Conservation (phyloP, 2,888 invertebrate species). For the Hanleya hanleyi region DNA sequence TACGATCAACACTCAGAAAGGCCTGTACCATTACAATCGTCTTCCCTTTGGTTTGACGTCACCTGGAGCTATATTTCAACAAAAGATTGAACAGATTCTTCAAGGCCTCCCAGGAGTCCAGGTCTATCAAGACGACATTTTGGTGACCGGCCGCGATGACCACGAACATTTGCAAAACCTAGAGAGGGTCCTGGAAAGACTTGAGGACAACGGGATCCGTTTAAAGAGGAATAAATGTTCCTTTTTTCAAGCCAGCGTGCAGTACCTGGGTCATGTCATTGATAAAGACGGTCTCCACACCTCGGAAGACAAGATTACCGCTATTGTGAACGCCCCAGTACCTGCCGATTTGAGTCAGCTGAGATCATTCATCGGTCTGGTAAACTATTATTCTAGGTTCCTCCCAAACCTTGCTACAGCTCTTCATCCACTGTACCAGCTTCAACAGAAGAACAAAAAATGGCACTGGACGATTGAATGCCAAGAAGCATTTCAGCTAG, state of each 20-base stretch:
- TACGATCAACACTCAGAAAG: constrained; percentile 23
- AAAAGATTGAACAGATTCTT: constrained; percentile 23
- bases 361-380: neutral
- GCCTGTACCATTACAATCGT: constrained; percentile 22
- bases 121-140: neutral
- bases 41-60: constrained; percentile 5
- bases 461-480: constrained; percentile 30
- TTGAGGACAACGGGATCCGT: neutral
- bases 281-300: neutral
- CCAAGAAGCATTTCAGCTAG: constrained; percentile 34
- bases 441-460: constrained; percentile 21
- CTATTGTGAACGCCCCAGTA: constrained; percentile 2
- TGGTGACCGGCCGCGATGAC: neutral
- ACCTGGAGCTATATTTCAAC: constrained; percentile 23
- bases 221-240: neutral
- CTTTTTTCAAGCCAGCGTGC: neutral
- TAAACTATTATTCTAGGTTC: constrained; percentile 13
- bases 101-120: constrained; percentile 1
- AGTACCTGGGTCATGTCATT: neutral
- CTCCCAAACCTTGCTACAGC: constrained; percentile 11
- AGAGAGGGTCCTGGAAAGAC: neutral
- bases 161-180: neutral
- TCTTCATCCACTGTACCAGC: constrained; percentile 18
- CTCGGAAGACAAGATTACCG: neutral
- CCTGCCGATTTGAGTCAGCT: neutral